These are phyloP conservation scores for Drosophila ambigua DNA, from an alignment of 1,140 invertebrate genomes.

Conservation along the genomic window DNA sequence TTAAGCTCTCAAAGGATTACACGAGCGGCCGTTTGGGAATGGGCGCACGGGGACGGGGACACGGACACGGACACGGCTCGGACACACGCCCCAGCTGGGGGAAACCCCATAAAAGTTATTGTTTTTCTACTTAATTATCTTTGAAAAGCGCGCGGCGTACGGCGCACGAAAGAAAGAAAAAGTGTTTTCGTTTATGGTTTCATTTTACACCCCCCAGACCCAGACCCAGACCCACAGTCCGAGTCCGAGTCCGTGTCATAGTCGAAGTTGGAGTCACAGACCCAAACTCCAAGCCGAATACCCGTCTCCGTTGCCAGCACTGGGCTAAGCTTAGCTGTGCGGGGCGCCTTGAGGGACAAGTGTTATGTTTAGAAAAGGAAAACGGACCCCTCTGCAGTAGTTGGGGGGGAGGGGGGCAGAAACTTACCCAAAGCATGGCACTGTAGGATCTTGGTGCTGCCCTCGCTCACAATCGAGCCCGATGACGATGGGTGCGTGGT, in stretches of 20 bases:
- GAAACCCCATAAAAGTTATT: conserved; percentile 83
- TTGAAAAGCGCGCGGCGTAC: conserved; percentile 57
- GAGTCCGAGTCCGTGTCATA: no score
- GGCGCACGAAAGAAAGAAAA: conserved; percentile 21
- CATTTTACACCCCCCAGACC: conserved; percentile 61
- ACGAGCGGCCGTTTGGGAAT: conserved; percentile 16
- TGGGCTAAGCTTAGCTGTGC: conserved; percentile 60
- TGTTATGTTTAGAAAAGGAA: conserved; percentile 62
- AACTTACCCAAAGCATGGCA: conserved; percentile 93
- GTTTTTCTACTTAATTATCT: conserved; percentile 83
- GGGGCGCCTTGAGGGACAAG: conserved; percentile 64
- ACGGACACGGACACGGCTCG: background rate
- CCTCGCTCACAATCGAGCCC: conserved; percentile 93
- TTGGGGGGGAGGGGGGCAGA: background rate
- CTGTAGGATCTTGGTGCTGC: conserved; percentile 94
- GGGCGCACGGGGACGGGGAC: background rate
- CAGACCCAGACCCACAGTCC: no score
- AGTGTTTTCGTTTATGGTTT: conserved; percentile 78
- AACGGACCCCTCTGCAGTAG: conserved; percentile 17
- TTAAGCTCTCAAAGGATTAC: conserved; percentile 78
- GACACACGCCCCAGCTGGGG: conserved; percentile 22
- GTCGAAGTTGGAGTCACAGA: no score
- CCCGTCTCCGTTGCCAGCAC: background rate
- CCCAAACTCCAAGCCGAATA: no score
- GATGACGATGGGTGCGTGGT: conserved; percentile 92